phyloP scores from a whole-genome alignment of 2,888 invertebrate species.

The Ellobium chinense region DNA sequence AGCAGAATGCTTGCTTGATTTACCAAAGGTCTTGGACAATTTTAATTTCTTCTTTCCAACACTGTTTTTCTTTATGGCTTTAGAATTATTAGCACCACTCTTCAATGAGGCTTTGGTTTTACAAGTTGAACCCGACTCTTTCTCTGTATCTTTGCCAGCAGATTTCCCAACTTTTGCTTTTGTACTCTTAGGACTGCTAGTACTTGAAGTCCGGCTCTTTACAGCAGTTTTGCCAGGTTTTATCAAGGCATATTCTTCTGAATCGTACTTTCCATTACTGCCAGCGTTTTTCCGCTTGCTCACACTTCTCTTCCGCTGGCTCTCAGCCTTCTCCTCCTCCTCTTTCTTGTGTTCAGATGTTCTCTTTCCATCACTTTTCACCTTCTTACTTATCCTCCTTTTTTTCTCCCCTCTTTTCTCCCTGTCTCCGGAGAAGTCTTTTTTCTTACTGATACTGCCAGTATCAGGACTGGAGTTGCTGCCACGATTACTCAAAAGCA shows the following conservation, averaged over 20 bases:
- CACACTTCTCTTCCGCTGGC: constrained; percentile 6
- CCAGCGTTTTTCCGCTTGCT: constrained; percentile 45
- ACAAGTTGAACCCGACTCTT: background rate
- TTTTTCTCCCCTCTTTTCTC: background rate
- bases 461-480: constrained; percentile 11
- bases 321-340: background rate
- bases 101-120: constrained; percentile 17
- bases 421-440: background rate
- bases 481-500: constrained; percentile 58
- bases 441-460: background rate
- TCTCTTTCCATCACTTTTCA: background rate
- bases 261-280: constrained; percentile 44
- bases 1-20: background rate
- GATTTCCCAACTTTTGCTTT: constrained; percentile 3
- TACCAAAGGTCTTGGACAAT: constrained; percentile 40
- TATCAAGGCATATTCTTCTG: constrained; percentile 32
- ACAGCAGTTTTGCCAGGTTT: constrained; percentile 22
- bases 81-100: background rate
- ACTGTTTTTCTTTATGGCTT: constrained; percentile 8
- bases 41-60: constrained; percentile 31
- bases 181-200: background rate
- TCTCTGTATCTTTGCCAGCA: background rate
- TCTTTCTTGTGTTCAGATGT: background rate
- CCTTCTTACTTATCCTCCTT: background rate
- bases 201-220: background rate